Evolutionary conservation across 2,113 vertebrate species (phyloP), one percentile per base, ranked within the genome.

Genomic region (Malurus melanocephalus): DNA sequence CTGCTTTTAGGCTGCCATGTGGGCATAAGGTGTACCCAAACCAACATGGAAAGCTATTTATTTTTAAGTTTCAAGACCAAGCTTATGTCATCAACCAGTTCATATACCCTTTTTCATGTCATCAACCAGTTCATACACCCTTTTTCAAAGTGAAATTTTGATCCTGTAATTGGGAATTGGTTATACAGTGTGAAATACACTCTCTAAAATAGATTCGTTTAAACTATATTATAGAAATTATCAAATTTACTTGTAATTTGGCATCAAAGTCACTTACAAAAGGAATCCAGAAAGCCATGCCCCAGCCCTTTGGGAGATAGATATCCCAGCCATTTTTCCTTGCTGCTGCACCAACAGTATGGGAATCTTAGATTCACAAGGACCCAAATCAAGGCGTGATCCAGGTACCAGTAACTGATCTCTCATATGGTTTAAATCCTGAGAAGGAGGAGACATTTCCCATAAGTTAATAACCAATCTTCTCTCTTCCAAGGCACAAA

Each of bases 221-320:
- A 46, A 72, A 81, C 3, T 1, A 68, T 67, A 81, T 52, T 14
- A 61, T 7, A 15, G 10, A 48, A 40, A 35, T 48, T 51, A 13
- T 42, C 22, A 27, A 16, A 55, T 80, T 69, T 40, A 64, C n/a
- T 72, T 53, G 61, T 35, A 46, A 64, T 93, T 65, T 51, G 38
- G 72, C 91, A 82, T 57, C 48, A 56, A 90, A 84, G 40, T 32
- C 78, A 98, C 98, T 96, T 96, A 99, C 99, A 92, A 99, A 97
- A 53, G 99, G 98, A 83, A 99, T 96, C 99, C 99, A 99, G 97
- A 99, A 99, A 71, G 99, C 98, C 99, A 99, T 99, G 91, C 98
- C 99, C 99, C 99, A 99, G 81, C 98, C 99, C 97, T 99, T 99
- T 43, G 99, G 99, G 19, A 99, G 96, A 32, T 96, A 97, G 80